Conservation (phyloP, 2,797 vertebrate genomes). For the Arnoldichthys spilopterus region DNA sequence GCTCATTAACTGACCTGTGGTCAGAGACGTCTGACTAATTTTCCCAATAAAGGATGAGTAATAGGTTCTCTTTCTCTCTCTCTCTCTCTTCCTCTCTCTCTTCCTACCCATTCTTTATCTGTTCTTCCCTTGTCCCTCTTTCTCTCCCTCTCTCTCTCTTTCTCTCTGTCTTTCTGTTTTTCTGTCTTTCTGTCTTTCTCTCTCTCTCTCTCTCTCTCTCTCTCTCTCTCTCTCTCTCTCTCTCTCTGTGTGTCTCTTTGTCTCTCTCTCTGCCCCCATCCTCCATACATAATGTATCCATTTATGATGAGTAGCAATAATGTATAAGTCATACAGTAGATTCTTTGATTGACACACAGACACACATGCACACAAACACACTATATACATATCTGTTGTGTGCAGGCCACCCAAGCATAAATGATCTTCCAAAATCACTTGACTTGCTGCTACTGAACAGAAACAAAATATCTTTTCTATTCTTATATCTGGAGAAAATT, state of each 20-base stretch:
- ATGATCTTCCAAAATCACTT: not conserved
- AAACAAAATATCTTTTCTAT: too few species aligned
- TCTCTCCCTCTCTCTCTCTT: not conserved
- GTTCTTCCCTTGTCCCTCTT: not conserved
- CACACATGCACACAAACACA: too few species aligned
- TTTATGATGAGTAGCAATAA: not conserved
- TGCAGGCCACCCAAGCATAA: not conserved
- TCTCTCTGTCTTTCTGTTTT: not conserved
- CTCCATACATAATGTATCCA: not conserved
- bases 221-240: not conserved
- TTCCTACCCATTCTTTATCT: not conserved
- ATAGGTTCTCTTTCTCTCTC: not conserved
- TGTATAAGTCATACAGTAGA: not conserved
- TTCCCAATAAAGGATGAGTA: not conserved
- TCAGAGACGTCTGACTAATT: not conserved
- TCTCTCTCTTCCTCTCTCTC: not conserved
- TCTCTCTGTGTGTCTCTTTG: not conserved
- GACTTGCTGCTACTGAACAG: too few species aligned
- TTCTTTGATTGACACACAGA: not conserved
- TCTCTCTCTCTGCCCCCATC: not conserved
- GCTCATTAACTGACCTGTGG: conserved; percentile 23
- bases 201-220: not conserved
- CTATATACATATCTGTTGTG: not conserved
- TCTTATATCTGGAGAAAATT: too few species aligned
- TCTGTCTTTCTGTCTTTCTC: not conserved